Base-by-base conservation (phyloP, 1,140 invertebrate genomes). In the Atta cephalotes region DNA sequence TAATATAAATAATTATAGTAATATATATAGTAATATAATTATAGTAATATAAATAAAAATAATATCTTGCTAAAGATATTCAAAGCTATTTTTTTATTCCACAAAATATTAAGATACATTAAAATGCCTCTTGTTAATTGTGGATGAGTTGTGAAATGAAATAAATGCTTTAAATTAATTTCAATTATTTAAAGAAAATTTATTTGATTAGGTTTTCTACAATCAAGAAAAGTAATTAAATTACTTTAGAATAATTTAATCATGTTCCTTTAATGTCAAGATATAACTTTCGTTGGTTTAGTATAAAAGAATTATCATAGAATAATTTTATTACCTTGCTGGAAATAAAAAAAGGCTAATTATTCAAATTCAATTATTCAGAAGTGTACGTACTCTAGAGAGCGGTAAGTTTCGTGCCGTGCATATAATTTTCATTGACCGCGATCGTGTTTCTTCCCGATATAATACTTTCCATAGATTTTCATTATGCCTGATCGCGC, bases 391-490 rank as follows among this genome's bases (percentile, higher is more conserved):
- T 12, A 45, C 3, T 51, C 9, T n/a, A 68, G 62, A 79, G 62
- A 79, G 31, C 49, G 31, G 49, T 63, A n/a, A 7, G 21, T 71
- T 70, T 81, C 78, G 65, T 60, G 78, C 65, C 49, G 31, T 14
- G 31, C 49, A 56, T 80, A 25, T 81, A 81, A 81, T 81, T 80
- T 45, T 10, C n/a, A 31, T 28, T 71, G 79, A 71, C 65, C 79
- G 79, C 78, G 66, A 81, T 81, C 25, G 53, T 71, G 16, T 21
- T n/a, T 81, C 25, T 71, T 71, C 49, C 51, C 63, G 31, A 39
- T 70, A 81, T 53, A 56, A 70, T 81, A 71, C 65, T 81, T 81
- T 76, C 63, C 78, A 39, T 56, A 45, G 78, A 81, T 65, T 81
- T 81, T 81, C 79, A 71, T 81, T 81, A 71, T 35, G 35, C 21